These are phyloP conservation scores for Sarcophaga caerulescens DNA, from an alignment of 2,888 invertebrate species.

Conservation along the genomic window DNA sequence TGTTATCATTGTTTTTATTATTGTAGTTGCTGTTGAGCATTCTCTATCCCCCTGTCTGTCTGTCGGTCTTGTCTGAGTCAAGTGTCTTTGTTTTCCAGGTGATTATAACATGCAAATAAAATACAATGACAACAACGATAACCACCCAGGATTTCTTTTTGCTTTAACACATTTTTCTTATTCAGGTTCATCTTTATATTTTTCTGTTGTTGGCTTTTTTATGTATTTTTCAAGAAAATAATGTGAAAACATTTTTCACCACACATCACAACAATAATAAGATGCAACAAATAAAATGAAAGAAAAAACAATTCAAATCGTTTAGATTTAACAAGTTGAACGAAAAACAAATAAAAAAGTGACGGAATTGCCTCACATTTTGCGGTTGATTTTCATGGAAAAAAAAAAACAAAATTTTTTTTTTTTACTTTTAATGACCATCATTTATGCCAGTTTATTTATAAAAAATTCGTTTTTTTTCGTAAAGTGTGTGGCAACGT, in stretches of 20 bases:
- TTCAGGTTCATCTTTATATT: not conserved
- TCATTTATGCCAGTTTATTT: slow-evolving; percentile 42
- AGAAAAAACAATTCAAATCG: not conserved
- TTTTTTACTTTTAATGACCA: slow-evolving; percentile 35
- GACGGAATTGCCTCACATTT: not conserved
- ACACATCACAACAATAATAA: slow-evolving; percentile 10
- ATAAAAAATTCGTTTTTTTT: not conserved
- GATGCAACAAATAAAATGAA: slow-evolving; percentile 38
- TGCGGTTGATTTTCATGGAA: not conserved
- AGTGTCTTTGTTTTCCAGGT: slow-evolving; percentile 55
- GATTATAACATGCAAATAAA: slow-evolving; percentile 65
- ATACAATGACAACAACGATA: slow-evolving; percentile 3
- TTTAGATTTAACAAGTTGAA: slow-evolving; percentile 14
- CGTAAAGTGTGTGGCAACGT: slow-evolving; percentile 33
- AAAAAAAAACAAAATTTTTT: not conserved
- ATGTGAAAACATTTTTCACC: slow-evolving; percentile 42
- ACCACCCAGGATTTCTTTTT: not conserved
- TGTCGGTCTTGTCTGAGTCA: slow-evolving; percentile 21
- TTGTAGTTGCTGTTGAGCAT: slow-evolving; percentile 17
- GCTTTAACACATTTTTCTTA: too few relatives aligned
- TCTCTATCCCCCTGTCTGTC: not conserved
- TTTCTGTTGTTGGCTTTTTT: not conserved
- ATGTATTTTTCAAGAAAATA: slow-evolving; percentile 10
- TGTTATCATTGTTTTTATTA: not conserved
- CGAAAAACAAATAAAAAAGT: not conserved